Evolutionary conservation across 2,113 vertebrate genomes (phyloP), one percentile per base, ranked within the genome.

Genomic region (Ciconia boyciana): DNA sequence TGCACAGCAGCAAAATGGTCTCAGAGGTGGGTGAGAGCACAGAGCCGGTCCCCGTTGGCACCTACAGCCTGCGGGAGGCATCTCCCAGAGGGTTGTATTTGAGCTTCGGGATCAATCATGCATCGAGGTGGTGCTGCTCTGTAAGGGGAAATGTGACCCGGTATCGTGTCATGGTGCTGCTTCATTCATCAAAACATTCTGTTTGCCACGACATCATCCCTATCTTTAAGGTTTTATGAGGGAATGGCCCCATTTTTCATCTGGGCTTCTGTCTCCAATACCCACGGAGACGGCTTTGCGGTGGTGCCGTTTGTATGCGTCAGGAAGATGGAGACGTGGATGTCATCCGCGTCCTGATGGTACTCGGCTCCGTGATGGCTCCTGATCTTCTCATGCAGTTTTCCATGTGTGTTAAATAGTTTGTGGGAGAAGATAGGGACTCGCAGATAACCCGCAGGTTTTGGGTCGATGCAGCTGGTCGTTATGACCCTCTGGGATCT

Each of bases 71-170:
- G 19, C 57, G 57, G 70, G 29, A 74, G 39, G 8, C 55, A 32
- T 29, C 26, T 55, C n/a, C 29, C 18, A 32, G 34, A 6, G 34
- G 17, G 43, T 26, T 0, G 4, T 26, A 4, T 16, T 4, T 11
- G 25, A 58, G 46, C 54, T 68, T 58, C 1, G 8, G 74, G n/a
- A 49, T 25, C 7, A 0, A 6, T 8, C 32, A 3, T 4, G 26
- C 49, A 4, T 6, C 1, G 4, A 17, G 20, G 3, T 9, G 25
- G 31, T n/a, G 74, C 32, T 24, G n/a, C 58, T 46, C 48, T 2
- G 0, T 14, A 18, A 8, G 2, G 18, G 55, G 25, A 28, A 24
- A 12, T 0, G 5, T 36, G n/a, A 12, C 8, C 44, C 0, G 0
- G 21, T 4, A 1, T 22, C 4, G 0, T 2, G 10, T 9, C 44